Conservation (phyloP, 2,797 vertebrate species). For the Nyctalus aviator region DNA sequence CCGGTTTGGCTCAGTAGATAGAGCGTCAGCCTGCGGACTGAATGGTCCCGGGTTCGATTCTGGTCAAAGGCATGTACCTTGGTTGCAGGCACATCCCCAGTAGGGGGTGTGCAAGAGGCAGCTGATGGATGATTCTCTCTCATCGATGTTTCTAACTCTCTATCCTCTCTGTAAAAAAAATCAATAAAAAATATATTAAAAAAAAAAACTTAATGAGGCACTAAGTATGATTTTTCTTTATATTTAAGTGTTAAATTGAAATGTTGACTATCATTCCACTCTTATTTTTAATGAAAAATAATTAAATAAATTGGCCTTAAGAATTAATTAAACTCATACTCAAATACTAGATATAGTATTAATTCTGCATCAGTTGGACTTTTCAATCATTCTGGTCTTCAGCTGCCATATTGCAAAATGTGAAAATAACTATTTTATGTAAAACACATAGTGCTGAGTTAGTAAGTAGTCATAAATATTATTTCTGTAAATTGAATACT, state of each 20-base stretch:
- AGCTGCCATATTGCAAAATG: background rate
- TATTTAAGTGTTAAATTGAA: background rate
- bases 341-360: background rate
- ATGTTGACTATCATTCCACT: background rate
- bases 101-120: too few species aligned
- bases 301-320: background rate
- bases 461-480: background rate
- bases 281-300: slow-evolving; percentile 31
- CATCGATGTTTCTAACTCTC: too few species aligned
- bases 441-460: background rate
- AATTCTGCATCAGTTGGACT: background rate
- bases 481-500: background rate
- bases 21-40: too few species aligned
- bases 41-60: too few species aligned
- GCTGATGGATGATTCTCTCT: too few species aligned
- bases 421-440: background rate
- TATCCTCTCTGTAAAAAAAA: too few species aligned
- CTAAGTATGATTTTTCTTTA: background rate
- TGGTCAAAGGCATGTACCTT: too few species aligned
- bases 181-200: too few species aligned
- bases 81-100: too few species aligned
- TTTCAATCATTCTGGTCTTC: background rate
- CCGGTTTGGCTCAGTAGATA: too few species aligned
- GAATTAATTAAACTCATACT: background rate
- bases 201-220: too few species aligned